Evolutionary conservation across 2,888 invertebrate genomes (phyloP), one percentile per base, ranked within the genome.

Genomic region (Nephrocerus scutellatus): DNA sequence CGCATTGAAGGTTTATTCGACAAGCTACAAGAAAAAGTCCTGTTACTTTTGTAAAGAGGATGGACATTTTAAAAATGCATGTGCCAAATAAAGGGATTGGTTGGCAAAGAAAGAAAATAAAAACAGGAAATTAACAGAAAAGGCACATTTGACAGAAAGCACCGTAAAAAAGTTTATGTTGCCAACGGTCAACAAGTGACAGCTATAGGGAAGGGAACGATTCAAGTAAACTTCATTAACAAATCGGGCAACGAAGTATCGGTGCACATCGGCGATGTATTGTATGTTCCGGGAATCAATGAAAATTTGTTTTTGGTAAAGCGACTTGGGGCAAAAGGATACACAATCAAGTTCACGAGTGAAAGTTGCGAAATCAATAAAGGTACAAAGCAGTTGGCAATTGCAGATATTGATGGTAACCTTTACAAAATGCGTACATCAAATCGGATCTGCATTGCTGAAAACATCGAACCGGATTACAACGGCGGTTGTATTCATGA

Each of bases 11-110:
- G 20, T 14, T 18, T 32, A 21, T n/a, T n/a, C n/a, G n/a, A n/a
- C n/a, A n/a, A n/a, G n/a, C n/a, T n/a, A n/a, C n/a, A n/a, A n/a
- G n/a, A n/a, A n/a, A 30, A 13, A 8, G 3, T 19, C 18, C 6
- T 51, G 44, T 42, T 47, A 25, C 38, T 48, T 48, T 35, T 47
- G 47, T 34, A 44, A 48, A 36, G 29, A 33, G 13, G 15, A 25
- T 7, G 35, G 30, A 15, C 48, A 49, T 34, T 16, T 43, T 3
- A 23, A 25, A 36, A 43, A 33, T 37, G 36, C 45, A 34, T 48
- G 43, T 30, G 21, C 1, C 12, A 42, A 47, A 21, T 49, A 45
- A 19, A 39, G 41, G 26, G 13, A 33, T 25, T 46, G 41, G 46
- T 30, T 28, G 23, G 20, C 30, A 12, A 41, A 35, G 12, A 44